phyloP scores from a whole-genome alignment of 2,888 invertebrate genomes.

The Agrotis exclamationis region DNA sequence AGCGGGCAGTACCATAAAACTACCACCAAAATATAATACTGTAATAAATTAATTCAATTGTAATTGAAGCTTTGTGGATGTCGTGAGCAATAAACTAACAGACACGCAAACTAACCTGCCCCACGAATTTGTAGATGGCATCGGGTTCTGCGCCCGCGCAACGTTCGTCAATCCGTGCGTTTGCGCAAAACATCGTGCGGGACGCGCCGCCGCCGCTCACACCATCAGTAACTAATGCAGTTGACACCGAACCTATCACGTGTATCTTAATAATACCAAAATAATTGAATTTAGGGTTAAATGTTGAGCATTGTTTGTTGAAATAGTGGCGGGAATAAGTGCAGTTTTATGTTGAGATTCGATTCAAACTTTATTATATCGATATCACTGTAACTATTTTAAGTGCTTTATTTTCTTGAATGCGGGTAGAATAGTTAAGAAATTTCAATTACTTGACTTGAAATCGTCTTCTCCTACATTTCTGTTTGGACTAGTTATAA shows the following conservation, averaged over 20 bases:
- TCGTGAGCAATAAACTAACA: conserved; percentile 74
- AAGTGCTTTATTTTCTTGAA: background rate
- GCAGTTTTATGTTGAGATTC: background rate
- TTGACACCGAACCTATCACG: conserved; percentile 60
- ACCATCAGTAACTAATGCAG: conserved; percentile 60
- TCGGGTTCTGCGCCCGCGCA: conserved; percentile 65
- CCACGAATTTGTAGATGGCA: conserved; percentile 69
- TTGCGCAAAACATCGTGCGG: conserved; percentile 77
- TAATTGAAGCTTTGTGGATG: conserved; percentile 42
- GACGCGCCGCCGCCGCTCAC: conserved; percentile 61
- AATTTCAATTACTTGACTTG: background rate
- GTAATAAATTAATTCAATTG: conserved; percentile 52
- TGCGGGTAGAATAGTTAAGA: background rate
- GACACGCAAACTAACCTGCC: conserved; percentile 66
- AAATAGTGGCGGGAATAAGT: background rate
- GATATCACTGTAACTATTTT: background rate
- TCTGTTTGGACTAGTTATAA: background rate
- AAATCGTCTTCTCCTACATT: background rate
- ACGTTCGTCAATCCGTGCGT: conserved; percentile 62
- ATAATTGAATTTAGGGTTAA: conserved; percentile 52
- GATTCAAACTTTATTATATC: background rate
- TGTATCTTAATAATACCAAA: conserved; percentile 50
- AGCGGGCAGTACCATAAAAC: conserved; percentile 8
- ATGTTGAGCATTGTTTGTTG: conserved; percentile 23
- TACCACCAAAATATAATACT: conserved; percentile 40